Evolutionary conservation across 2,888 invertebrate species (phyloP).

Genomic region (Lobophora halterata): DNA sequence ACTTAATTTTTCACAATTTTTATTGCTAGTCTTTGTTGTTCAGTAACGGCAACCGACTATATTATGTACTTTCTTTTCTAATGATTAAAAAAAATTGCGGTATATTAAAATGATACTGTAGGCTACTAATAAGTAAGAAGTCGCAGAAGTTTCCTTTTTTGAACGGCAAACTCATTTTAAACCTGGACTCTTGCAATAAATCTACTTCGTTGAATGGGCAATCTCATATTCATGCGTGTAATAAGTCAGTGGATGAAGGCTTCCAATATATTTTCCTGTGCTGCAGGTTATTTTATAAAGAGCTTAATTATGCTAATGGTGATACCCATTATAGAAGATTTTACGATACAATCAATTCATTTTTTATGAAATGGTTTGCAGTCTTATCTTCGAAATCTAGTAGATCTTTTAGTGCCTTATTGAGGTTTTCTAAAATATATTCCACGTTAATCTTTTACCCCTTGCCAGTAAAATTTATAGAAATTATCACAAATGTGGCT

Average conservation of each 20-base stretch:
- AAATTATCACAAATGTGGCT: no score
- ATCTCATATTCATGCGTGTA: constrained; percentile 62
- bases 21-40: no score
- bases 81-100: no score
- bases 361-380: constrained; percentile 18
- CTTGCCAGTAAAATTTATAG: no score
- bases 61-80: no score
- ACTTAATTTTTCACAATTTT: no score
- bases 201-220: constrained; percentile 45
- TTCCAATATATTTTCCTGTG: constrained; percentile 31
- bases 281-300: constrained; percentile 43
- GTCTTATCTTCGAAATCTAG: no score
- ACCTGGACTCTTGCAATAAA: constrained; percentile 40
- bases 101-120: no score
- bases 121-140: neutral
- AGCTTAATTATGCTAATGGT: constrained; percentile 60
- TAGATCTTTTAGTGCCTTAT: no score
- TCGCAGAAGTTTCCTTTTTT: constrained; percentile 17
- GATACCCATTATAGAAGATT: constrained; percentile 39
- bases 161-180: constrained; percentile 29
- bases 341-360: constrained; percentile 29
- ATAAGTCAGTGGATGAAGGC: constrained; percentile 45
- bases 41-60: no score
- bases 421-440: no score
- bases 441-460: no score